Evolutionary conservation across 2,888 invertebrate species (phyloP).

Genomic region (Argyra leucocephala): DNA sequence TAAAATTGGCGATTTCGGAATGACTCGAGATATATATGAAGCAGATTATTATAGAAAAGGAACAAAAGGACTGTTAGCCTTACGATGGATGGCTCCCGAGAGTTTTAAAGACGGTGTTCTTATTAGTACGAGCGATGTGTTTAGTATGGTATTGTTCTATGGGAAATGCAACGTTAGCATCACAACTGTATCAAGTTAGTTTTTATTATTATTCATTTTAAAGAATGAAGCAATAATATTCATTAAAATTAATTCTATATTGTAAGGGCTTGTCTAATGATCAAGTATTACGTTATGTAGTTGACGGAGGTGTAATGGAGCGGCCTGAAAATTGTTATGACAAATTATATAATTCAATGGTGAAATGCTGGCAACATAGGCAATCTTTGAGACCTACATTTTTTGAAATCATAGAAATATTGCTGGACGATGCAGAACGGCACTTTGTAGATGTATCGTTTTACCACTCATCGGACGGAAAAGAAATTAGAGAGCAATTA

Average conservation of each 20-base stretch:
- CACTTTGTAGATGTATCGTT: constrained; percentile 53
- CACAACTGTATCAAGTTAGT: constrained; percentile 85
- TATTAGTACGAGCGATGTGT: constrained; percentile 75
- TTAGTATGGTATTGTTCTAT: constrained; percentile 92
- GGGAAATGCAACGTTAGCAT: constrained; percentile 98
- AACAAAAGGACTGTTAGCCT: constrained; percentile 73
- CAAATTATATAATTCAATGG: constrained; percentile 82
- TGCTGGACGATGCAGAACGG: constrained; percentile 55
- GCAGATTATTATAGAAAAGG: constrained; percentile 92
- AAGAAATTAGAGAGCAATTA: constrained; percentile 48
- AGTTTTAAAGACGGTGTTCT: constrained; percentile 88
- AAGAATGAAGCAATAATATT: no score
- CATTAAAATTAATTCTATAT: no score
- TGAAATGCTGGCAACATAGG: constrained; percentile 82
- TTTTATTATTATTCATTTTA: no score
- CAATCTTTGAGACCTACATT: constrained; percentile 74
- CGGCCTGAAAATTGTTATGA: constrained; percentile 85
- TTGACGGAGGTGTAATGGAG: constrained; percentile 88
- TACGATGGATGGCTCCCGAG: constrained; percentile 96
- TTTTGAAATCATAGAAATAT: constrained; percentile 64
- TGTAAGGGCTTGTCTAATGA: constrained; percentile 76
- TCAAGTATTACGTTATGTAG: constrained; percentile 81
- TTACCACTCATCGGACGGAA: constrained; percentile 54
- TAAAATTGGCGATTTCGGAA: constrained; percentile 88
- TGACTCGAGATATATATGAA: constrained; percentile 91